Base-by-base conservation (phyloP, 2,113 vertebrate species). In the human region DNA sequence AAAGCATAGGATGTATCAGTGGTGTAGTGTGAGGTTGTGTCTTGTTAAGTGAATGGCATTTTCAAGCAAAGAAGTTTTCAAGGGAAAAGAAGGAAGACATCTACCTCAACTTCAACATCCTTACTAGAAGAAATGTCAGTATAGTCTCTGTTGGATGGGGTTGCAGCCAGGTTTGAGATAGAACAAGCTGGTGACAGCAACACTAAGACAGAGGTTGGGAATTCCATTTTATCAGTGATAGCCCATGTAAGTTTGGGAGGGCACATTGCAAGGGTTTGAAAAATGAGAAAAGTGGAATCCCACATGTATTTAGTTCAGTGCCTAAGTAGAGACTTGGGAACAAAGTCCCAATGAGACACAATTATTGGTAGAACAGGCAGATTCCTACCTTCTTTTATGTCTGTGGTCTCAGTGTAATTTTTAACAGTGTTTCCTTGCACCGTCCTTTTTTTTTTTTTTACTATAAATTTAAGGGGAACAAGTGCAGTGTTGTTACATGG, bases 21-120 rank as follows among this genome's bases (percentile, higher is more conserved):
- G 35, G 5, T 16, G 25, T 40, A 64, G 5, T 59, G 2, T 16
- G 4, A 83, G 3, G 4, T n/a, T 6, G 2, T 78, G 25, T 16
- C 27, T 92, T 96, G 32, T 85, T 64, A 95, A 61, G 48, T 35
- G 88, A 88, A 79, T 86, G 38, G 16, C 25, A 68, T 87, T 27
- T 55, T 25, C 23, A 55, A 76, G 57, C 45, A 32, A 93, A 25
- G 8, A 35, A 30, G 45, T 55, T 86, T 76, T 64, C 35, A 66
- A 86, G 27, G 6, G 32, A 7, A 27, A 75, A 55, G 40, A 70
- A 70, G 23, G 11, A 50, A n/a, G 32, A 83, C 10, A 43, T 7
- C 10, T 38, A n/a, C 4, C 22, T 70, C 32, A 35, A 45, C 0
- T 11, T 78, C 61, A 30, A 30, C 0, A 10, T 81, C 18, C 2